phyloP scores from a whole-genome alignment of 2,888 invertebrate species.

The Acholoe squamosa region DNA sequence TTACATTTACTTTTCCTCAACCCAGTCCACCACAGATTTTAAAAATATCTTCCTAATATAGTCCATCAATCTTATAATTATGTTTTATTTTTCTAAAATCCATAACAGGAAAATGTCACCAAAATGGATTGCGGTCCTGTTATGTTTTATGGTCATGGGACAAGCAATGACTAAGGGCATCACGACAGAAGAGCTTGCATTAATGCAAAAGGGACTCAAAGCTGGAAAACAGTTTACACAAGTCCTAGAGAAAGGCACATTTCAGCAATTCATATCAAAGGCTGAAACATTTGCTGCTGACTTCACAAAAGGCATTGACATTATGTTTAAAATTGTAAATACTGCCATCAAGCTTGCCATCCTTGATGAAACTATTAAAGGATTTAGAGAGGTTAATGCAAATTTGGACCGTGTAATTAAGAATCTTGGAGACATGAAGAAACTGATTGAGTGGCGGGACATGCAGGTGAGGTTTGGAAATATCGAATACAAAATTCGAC shows the following conservation, averaged over 20 bases:
- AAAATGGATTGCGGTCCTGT: neutral
- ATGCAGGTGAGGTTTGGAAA: neutral
- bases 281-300: neutral
- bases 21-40: too few species aligned
- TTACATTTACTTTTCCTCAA: too few species aligned
- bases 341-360: neutral
- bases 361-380: slow-evolving; percentile 14
- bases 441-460: slow-evolving; percentile 2
- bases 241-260: neutral
- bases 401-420: neutral
- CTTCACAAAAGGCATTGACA: neutral
- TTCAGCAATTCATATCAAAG: neutral
- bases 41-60: too few species aligned
- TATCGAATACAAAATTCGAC: slow-evolving; percentile 24
- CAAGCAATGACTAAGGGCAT: neutral
- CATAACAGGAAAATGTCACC: neutral
- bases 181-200: neutral
- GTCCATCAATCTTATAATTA: too few species aligned
- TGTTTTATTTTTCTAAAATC: too few species aligned
- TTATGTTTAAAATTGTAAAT: neutral
- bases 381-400: neutral
- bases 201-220: neutral
- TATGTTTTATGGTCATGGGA: neutral
- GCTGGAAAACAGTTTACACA: neutral
- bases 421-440: neutral